These are phyloP conservation scores for Excalfactoria chinensis DNA, from an alignment of 2,113 vertebrate species.

Conservation along the genomic window DNA sequence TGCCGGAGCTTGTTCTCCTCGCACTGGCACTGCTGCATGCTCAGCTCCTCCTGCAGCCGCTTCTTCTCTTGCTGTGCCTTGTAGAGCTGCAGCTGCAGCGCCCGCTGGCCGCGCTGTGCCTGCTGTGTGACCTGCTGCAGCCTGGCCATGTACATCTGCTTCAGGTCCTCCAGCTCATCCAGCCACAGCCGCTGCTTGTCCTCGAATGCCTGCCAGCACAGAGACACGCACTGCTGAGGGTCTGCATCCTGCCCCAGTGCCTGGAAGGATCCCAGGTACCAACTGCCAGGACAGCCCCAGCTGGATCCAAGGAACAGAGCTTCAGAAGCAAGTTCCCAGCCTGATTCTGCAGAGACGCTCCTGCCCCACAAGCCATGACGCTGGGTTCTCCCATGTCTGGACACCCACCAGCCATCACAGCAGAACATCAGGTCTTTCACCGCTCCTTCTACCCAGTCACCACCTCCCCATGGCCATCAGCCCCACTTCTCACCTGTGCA, in stretches of 20 bases:
- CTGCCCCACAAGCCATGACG: accelerated
- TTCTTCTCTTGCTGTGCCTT: conserved; percentile 93
- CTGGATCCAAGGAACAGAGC: neutral
- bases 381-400: accelerated
- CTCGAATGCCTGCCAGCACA: conserved; percentile 85
- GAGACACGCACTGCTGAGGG: neutral
- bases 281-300: neutral
- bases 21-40: conserved; percentile 76
- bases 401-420: accelerated
- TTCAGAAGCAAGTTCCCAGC: neutral
- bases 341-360: neutral
- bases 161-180: conserved; percentile 92
- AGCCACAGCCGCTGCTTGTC: conserved; percentile 96
- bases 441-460: neutral
- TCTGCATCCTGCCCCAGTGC: neutral
- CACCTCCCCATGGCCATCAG: accelerated
- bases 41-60: conserved; percentile 89
- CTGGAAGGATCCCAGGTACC: neutral
- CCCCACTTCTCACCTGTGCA: conserved; percentile 81
- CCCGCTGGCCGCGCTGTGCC: conserved; percentile 90
- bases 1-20: conserved; percentile 73
- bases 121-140: conserved; percentile 94
- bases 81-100: conserved; percentile 92
- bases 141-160: conserved; percentile 89
- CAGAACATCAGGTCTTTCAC: neutral